Evolutionary conservation across 2,888 invertebrate genomes (phyloP).

Genomic region (Argyresthia goedartella): DNA sequence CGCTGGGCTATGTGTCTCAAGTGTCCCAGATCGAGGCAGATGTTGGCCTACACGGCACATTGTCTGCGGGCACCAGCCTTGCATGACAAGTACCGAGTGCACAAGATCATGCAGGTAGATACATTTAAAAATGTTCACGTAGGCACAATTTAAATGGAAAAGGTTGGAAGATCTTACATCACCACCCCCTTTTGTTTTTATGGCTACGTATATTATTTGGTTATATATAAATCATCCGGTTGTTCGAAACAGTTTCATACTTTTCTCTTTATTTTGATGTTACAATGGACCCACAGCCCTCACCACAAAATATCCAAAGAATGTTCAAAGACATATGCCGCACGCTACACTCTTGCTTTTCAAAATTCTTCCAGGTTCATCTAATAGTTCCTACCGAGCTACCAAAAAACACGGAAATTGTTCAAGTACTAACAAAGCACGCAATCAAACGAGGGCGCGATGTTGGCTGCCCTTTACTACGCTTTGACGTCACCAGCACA

Average conservation of each 20-base stretch:
- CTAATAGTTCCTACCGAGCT: conserved; percentile 40
- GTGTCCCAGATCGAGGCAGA: conserved; percentile 32
- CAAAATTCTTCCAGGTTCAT: conserved; percentile 30
- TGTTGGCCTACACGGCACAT: conserved; percentile 49
- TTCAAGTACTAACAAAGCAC: conserved; percentile 36
- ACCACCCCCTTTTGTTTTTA: no score
- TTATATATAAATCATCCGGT: no score
- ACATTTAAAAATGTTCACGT: background rate
- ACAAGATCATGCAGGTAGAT: conserved; percentile 25
- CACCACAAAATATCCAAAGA: no score
- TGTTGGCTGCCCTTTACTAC: conserved; percentile 37
- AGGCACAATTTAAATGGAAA: no score
- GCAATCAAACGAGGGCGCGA: conserved; percentile 44
- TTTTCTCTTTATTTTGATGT: no score
- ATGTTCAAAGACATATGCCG: no score
- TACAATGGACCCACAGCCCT: no score
- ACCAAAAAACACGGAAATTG: conserved; percentile 31
- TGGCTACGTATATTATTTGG: no score
- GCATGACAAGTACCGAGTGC: conserved; percentile 49
- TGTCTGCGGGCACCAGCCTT: conserved; percentile 47
- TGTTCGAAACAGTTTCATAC: no score
- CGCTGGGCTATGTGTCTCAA: conserved; percentile 48
- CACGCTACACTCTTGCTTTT: background rate
- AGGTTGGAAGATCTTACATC: no score
- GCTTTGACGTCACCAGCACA: conserved; percentile 45